These are phyloP conservation scores for Chrysoperla carnea DNA, from an alignment of 1,140 invertebrate species.

Conservation along the genomic window DNA sequence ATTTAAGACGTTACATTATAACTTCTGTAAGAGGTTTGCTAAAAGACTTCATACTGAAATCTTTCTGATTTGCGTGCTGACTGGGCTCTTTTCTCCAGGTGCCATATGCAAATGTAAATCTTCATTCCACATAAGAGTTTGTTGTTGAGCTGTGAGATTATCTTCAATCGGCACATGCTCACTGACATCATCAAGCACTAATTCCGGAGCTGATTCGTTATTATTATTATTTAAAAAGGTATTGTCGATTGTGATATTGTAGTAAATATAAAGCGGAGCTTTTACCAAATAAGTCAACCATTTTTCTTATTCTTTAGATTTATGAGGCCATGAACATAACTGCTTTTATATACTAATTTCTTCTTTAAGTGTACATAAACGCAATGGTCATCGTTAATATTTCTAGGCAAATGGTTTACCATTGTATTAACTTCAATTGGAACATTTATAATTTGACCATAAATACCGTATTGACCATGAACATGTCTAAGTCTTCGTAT, in stretches of 20 bases:
- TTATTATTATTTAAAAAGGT: conserved; percentile 4
- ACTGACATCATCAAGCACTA: conserved; percentile 7
- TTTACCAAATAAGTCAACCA: conserved; percentile 7
- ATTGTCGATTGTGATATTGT: conserved; percentile 1
- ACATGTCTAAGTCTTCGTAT: conserved; percentile 14
- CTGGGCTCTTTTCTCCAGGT: conserved; percentile 10
- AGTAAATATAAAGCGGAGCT: conserved; percentile 7
- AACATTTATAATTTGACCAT: conserved; percentile 16
- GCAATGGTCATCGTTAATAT: conserved; percentile 12
- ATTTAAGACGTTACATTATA: too few relatives aligned
- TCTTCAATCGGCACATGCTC: conserved; percentile 13
- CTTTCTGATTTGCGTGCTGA: too few relatives aligned
- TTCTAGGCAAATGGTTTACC: conserved; percentile 12
- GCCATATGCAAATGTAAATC: conserved; percentile 14
- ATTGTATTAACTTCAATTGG: conserved; percentile 13
- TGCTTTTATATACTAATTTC: conserved; percentile 13
- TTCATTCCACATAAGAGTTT: conserved; percentile 18
- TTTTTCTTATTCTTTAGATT: conserved; percentile 7
- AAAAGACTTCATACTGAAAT: too few relatives aligned
- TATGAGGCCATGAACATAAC: conserved; percentile 5
- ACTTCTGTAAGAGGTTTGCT: too few relatives aligned
- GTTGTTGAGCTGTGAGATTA: conserved; percentile 13
- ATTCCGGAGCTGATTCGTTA: neutral
- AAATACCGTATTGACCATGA: conserved; percentile 12
- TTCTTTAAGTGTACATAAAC: conserved; percentile 14